These are phyloP conservation scores for Drosophila cracens DNA, from an alignment of 2,888 invertebrate genomes.

Conservation along the genomic window DNA sequence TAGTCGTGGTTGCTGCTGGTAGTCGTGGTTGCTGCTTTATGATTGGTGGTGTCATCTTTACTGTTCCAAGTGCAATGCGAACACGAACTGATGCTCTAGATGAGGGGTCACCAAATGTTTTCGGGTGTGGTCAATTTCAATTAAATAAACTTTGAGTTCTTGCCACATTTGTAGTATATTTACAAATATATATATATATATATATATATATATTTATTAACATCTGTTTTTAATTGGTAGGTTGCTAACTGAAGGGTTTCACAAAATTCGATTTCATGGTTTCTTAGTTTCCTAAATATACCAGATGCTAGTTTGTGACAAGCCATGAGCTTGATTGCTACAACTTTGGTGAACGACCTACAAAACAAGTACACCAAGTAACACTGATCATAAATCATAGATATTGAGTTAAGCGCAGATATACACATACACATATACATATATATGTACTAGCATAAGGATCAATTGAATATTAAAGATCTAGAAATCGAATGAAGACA, in stretches of 20 bases:
- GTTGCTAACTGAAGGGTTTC: not conserved
- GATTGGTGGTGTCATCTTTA: slow-evolving; percentile 26
- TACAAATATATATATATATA: not conserved
- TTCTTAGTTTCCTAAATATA: not conserved
- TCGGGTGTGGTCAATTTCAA: slow-evolving; percentile 38
- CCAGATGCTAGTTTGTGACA: not conserved
- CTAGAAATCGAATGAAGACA: not conserved
- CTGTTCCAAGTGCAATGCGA: slow-evolving; percentile 32
- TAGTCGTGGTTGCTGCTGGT: slow-evolving; percentile 7
- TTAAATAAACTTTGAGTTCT: slow-evolving; percentile 27
- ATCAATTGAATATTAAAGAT: not conserved
- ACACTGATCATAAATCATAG: not conserved
- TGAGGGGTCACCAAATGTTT: slow-evolving; percentile 30
- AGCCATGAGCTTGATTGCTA: not conserved
- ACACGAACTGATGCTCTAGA: slow-evolving; percentile 7
- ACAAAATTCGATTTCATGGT: not conserved
- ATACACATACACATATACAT: not conserved
- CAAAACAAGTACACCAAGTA: not conserved
- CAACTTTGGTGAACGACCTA: not conserved
- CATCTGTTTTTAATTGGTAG: not conserved
- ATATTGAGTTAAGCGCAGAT: not conserved
- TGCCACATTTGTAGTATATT: not conserved
- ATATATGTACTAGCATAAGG: not conserved
- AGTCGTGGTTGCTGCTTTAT: not conserved
- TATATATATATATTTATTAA: not conserved